phyloP scores from a whole-genome alignment of 2,797 vertebrate species.

The Florisuga fusca region DNA sequence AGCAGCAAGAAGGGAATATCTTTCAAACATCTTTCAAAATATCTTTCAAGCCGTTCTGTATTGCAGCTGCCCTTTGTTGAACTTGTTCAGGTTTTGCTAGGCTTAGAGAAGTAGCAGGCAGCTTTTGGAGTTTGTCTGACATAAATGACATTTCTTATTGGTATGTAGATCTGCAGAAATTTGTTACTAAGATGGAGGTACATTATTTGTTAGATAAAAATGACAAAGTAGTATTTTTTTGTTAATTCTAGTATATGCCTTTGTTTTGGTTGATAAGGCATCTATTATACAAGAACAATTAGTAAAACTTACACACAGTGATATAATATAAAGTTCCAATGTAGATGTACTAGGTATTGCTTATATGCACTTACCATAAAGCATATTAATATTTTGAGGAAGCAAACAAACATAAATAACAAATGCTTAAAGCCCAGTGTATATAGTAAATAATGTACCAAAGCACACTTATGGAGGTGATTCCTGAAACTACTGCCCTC shows the following conservation, averaged over 20 bases:
- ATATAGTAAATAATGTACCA: not conserved
- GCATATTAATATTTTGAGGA: not conserved
- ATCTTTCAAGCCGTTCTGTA: not conserved
- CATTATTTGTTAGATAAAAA: not conserved
- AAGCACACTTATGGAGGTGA: not conserved
- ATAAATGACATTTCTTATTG: not conserved
- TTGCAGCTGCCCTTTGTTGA: constrained; percentile 51
- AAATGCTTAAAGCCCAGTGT: not conserved
- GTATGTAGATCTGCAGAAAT: not conserved
- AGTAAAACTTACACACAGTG: not conserved
- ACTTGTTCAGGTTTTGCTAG: constrained; percentile 9
- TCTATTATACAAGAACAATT: not conserved
- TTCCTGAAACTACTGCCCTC: not conserved
- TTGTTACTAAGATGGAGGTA: not conserved
- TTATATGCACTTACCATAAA: not conserved
- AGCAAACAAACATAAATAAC: not conserved
- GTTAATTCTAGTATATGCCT: not conserved
- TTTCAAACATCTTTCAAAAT: constrained; percentile 39
- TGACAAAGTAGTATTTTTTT: not conserved
- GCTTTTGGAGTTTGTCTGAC: not conserved
- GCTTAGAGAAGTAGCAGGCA: not conserved
- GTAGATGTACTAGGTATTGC: not conserved
- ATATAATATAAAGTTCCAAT: not conserved
- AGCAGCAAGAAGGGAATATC: constrained; percentile 22
- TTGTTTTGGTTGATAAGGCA: not conserved